Evolutionary conservation across 2,113 vertebrate genomes (phyloP).

Genomic region (Oreochromis tanganicae): DNA sequence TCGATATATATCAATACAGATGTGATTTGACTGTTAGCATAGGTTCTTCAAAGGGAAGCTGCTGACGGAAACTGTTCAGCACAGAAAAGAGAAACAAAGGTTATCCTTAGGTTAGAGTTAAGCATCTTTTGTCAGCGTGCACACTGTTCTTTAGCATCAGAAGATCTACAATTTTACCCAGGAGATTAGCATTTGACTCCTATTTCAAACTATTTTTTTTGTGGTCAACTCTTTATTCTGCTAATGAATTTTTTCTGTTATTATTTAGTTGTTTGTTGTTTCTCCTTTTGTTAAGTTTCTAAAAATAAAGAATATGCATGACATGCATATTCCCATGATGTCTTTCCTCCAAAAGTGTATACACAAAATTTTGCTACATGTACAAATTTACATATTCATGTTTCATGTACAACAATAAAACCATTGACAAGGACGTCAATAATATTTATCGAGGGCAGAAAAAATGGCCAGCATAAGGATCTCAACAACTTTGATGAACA

Average conservation of each 20-base stretch:
- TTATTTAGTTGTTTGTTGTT: background rate
- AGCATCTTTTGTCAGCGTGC: accelerated
- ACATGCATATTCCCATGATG: background rate
- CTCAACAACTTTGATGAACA: background rate
- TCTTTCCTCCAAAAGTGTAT: background rate
- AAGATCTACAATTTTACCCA: background rate
- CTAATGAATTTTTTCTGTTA: background rate
- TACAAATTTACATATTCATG: background rate
- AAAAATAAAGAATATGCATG: background rate
- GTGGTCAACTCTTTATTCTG: background rate
- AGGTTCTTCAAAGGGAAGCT: background rate
- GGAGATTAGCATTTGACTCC: background rate
- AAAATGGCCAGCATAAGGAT: background rate
- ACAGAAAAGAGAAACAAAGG: background rate
- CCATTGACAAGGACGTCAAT: background rate
- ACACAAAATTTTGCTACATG: background rate
- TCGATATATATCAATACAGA: background rate
- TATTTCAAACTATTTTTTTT: background rate
- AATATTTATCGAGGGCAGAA: background rate
- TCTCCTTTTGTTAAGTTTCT: background rate
- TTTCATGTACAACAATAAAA: background rate
- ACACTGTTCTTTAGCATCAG: background rate
- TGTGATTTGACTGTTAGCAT: background rate
- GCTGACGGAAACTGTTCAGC: background rate
- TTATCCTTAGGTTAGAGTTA: background rate